Percentiles rank a stretch among this genome's conserved stretches.
phyloP scores from a whole-genome alignment of 2,888 invertebrate genomes.

The Aphrophora alni region DNA sequence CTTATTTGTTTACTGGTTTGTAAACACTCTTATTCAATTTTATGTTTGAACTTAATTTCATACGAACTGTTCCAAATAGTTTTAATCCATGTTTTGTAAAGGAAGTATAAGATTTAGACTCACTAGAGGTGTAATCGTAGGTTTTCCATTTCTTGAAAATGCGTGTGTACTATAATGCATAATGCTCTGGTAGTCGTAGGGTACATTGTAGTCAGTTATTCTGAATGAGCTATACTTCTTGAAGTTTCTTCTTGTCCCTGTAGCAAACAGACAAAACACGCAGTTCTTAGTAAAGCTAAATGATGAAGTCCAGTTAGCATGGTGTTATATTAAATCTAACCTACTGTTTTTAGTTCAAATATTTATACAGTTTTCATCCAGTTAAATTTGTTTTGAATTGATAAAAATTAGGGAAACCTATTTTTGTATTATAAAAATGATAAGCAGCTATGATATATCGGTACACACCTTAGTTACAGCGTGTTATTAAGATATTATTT shows the following conservation, averaged over 20 bases:
- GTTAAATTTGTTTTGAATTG: too few relatives aligned
- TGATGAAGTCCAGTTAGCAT: neutral
- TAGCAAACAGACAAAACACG: neutral
- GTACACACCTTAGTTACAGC: too few relatives aligned
- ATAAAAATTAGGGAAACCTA: too few relatives aligned
- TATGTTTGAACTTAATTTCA: too few relatives aligned
- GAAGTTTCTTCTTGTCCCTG: constrained; percentile 61
- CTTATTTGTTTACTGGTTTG: too few relatives aligned
- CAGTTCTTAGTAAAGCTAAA: constrained; percentile 6
- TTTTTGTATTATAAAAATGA: too few relatives aligned
- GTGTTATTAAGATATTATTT: too few relatives aligned
- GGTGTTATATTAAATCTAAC: neutral
- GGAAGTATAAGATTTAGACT: constrained; percentile 32
- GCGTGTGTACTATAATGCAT: constrained; percentile 63
- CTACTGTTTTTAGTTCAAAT: too few relatives aligned
- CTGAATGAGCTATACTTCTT: constrained; percentile 55
- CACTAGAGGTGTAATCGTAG: constrained; percentile 59
- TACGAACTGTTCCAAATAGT: too few relatives aligned
- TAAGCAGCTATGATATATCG: too few relatives aligned
- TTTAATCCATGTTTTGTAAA: neutral
- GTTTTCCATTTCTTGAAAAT: constrained; percentile 59
- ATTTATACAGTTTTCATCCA: too few relatives aligned
- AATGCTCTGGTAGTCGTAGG: constrained; percentile 62
- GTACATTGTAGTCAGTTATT: constrained; percentile 57
- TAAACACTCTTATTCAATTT: too few relatives aligned